Base-by-base conservation (phyloP, 2,113 vertebrate species). In the Butorides virescens region DNA sequence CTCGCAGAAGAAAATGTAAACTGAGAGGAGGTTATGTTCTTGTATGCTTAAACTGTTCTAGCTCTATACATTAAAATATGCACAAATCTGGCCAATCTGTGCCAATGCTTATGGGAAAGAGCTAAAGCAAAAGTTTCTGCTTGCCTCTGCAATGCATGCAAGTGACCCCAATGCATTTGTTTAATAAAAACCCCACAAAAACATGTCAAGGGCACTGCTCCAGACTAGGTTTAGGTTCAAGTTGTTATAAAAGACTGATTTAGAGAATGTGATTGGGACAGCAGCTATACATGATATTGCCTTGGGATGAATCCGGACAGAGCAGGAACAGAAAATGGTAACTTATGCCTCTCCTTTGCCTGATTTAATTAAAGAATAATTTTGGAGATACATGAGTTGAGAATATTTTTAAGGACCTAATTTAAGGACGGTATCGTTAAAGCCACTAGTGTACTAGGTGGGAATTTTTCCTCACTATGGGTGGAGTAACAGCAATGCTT, bases 201-300 rank as follows among this genome's bases (percentile, higher is more conserved):
- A 11, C 34, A 19, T 14, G 5, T 53, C n/a, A 42, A 82, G 21
- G 17, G 10, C 68, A 36, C 25, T 77, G n/a, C 16, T 46, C 23
- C 26, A 53, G 9, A 44, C 22, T 30, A 76, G 16, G 49, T 62
- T 93, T 91, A 95, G 80, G 89, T 95, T 95, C 97, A 95, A 93
- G 86, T 91, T 44, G 10, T 70, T 96, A 75, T 49, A 95, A 95
- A 97, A 75, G 46, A 76, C 78, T 7, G 21, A 85, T 94, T 97
- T 76, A 96, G 81, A 95, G 90, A 96, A 92, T 47, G 73, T 61
- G 34, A 50, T 30, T 55, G 67, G 83, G 78, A 92, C 39, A 68
- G 23, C 78, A 97, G 81, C 88, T 94, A 93, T 80, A 36, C 68
- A 84, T 93, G 82, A 89, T 93, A 92, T 76, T 91, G 86, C 85